Conservation (phyloP, 2,888 invertebrate species). For the Fabriciana adippe region DNA sequence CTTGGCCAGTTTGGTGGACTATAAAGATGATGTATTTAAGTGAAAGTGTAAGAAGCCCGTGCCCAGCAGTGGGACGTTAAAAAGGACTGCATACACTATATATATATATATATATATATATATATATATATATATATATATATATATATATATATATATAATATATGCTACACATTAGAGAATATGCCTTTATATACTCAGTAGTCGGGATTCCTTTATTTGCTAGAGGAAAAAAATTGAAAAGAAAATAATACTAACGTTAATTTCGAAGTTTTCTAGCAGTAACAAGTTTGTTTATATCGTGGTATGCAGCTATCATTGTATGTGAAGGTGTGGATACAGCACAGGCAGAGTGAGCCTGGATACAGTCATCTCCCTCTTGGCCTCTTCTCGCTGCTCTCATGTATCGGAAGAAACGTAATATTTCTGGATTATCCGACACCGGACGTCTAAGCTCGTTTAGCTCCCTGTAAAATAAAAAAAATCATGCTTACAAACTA, state of each 20-base stretch:
- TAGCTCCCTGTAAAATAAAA: conserved; percentile 84
- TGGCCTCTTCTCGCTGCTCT: conserved; percentile 93
- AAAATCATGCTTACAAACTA: background rate
- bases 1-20: no score
- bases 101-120: no score
- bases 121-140: no score
- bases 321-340: conserved; percentile 86
- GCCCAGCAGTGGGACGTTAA: no score
- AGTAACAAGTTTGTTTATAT: conserved; percentile 93
- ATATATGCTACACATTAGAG: no score
- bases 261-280: conserved; percentile 84
- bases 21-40: no score
- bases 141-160: no score
- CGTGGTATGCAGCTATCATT: conserved; percentile 93
- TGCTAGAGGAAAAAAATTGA: no score
- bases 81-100: no score
- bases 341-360: conserved; percentile 85
- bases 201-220: no score
- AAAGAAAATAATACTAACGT: background rate
- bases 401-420: conserved; percentile 95
- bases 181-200: no score
- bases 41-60: no score
- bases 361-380: conserved; percentile 88
- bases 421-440: conserved; percentile 92
- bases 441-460: conserved; percentile 93